phyloP scores from a whole-genome alignment of 1,140 invertebrate genomes.

The Zaprionus kolodkinae region DNA sequence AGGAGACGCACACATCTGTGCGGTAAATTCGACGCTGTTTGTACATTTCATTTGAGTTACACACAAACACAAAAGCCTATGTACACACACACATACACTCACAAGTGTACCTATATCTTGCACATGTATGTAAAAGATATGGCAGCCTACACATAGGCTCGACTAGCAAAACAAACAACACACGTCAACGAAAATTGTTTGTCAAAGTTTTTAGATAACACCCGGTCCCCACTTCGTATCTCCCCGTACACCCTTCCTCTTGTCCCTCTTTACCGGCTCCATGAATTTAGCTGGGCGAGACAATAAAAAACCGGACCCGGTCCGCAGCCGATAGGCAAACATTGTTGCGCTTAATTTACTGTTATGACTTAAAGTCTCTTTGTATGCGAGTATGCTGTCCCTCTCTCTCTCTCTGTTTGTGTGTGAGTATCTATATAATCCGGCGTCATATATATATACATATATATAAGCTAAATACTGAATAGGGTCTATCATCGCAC shows the following conservation, averaged over 20 bases:
- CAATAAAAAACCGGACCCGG: conserved; percentile 49
- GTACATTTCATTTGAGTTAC: conserved; percentile 70
- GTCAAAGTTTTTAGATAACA: conserved; percentile 80
- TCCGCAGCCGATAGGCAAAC: conserved; percentile 53
- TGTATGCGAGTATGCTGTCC: background rate
- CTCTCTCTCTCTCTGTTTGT: background rate
- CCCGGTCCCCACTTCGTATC: conserved; percentile 28
- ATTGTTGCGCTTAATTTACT: conserved; percentile 77
- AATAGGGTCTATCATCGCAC: conserved; percentile 25
- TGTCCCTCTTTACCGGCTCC: background rate
- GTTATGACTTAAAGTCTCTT: conserved; percentile 49
- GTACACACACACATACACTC: background rate
- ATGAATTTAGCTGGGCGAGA: conserved; percentile 32
- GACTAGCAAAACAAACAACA: conserved; percentile 67
- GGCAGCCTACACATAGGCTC: conserved; percentile 33
- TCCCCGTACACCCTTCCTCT: background rate
- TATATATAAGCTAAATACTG: background rate
- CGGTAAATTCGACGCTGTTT: conserved; percentile 59
- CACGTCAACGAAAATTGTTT: conserved; percentile 75
- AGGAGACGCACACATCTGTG: conserved; percentile 41
- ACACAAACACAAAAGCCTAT: conserved; percentile 21
- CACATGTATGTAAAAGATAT: conserved; percentile 34
- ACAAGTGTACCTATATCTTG: background rate
- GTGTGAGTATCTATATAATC: conserved; percentile 11
- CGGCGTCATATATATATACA: conserved; percentile 10